phyloP scores from a whole-genome alignment of 2,113 vertebrate genomes.

The Brachypteracias leptosomus region DNA sequence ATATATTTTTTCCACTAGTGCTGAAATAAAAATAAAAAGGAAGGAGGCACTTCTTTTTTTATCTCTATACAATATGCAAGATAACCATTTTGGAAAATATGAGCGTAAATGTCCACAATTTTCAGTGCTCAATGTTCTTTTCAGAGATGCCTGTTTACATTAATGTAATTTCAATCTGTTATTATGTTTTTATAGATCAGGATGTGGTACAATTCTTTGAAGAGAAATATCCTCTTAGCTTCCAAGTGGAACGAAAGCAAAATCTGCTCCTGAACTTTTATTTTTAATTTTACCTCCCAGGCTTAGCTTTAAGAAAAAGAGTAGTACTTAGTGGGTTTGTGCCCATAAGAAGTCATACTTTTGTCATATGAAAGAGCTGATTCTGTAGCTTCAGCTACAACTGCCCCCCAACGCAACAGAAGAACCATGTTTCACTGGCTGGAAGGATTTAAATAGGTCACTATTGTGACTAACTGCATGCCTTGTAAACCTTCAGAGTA shows the following conservation, averaged over 20 bases:
- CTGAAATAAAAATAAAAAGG: neutral
- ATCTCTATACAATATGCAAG: neutral
- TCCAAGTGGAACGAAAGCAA: neutral
- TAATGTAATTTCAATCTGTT: conserved; percentile 29
- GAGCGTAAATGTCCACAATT: neutral
- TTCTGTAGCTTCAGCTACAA: neutral
- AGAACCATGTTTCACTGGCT: neutral
- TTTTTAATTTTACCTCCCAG: neutral
- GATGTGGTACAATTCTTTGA: conserved; percentile 14
- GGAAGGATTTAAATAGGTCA: neutral
- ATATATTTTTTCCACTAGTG: neutral
- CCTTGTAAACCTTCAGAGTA: neutral
- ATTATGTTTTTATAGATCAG: conserved; percentile 2
- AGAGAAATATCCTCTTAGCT: neutral
- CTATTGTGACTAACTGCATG: neutral
- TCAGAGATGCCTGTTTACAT: conserved; percentile 18
- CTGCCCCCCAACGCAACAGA: neutral
- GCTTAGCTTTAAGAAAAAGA: neutral
- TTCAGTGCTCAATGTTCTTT: conserved; percentile 5
- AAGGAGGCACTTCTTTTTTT: neutral
- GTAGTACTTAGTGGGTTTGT: neutral
- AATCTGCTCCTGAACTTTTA: neutral
- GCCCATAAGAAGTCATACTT: neutral
- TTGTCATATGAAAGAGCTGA: neutral
- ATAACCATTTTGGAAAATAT: neutral